Conservation (phyloP, 2,797 vertebrate genomes). For the Ibycter americanus region DNA sequence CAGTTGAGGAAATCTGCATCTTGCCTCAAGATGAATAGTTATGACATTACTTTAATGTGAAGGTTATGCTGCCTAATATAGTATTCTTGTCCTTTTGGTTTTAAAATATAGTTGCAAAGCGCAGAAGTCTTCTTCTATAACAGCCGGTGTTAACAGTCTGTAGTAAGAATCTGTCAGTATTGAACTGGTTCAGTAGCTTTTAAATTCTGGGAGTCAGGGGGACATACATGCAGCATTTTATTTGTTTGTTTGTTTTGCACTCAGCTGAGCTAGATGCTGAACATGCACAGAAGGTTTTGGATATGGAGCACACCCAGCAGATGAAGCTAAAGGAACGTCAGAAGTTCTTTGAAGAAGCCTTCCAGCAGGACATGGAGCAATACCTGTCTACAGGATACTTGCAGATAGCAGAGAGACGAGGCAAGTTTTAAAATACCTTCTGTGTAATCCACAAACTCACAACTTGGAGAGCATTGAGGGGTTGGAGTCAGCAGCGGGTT, state of each 20-base stretch:
- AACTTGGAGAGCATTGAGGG: neutral
- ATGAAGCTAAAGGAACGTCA: slow-evolving; percentile 93
- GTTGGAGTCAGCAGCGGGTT: neutral
- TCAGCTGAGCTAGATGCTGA: slow-evolving; percentile 90
- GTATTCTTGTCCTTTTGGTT: neutral
- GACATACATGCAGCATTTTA: neutral
- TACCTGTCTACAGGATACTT: slow-evolving; percentile 95
- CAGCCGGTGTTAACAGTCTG: neutral
- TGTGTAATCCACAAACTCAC: neutral
- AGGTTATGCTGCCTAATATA: neutral
- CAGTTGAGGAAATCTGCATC: neutral
- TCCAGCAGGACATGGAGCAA: slow-evolving; percentile 99
- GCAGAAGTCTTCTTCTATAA: neutral
- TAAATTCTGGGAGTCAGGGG: neutral
- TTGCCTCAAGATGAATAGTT: neutral
- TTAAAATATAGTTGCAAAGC: neutral
- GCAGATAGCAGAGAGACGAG: slow-evolving; percentile 93
- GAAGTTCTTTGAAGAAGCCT: slow-evolving; percentile 97
- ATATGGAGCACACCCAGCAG: slow-evolving; percentile 89
- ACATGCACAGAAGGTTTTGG: slow-evolving; percentile 86
- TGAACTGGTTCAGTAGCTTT: neutral
- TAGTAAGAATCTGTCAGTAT: neutral
- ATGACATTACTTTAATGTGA: neutral
- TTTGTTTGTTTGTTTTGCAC: slow-evolving; percentile 18
- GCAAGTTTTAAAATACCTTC: slow-evolving; percentile 69